Base-by-base conservation (phyloP, 2,113 vertebrate species). In the Sapayoa aenigma region DNA sequence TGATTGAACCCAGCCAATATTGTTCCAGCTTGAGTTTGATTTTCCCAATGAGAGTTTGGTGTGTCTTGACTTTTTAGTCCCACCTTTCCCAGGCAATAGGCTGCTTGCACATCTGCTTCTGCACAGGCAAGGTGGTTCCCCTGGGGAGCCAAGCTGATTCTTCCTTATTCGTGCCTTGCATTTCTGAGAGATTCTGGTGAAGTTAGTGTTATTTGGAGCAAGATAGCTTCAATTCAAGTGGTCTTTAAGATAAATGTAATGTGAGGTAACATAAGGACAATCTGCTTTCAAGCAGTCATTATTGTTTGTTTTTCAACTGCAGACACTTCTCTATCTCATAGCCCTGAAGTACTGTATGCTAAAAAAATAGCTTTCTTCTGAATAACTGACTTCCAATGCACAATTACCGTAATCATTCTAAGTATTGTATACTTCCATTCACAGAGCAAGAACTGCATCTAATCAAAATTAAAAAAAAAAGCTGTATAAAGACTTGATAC, bases 381-480 rank as follows among this genome's bases (percentile, higher is more conserved):
- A 82, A 60, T 33, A 91, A 37, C 33, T 31, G 59, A 28, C 15
- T 90, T 80, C 30, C 6, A n/a, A 24, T 41, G 50, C 9, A 50
- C 39, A 63, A 58, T 93, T 92, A 56, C 60, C 39, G 46, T 93
- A 33, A 67, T 84, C 66, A 44, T 35, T 71, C 10, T 37, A 71
- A 46, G 31, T 65, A 66, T 71, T 88, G 58, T 52, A 37, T 0
- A 0, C n/a, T 92, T 93, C 65, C 83, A 33, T 77, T 75, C 25
- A 44, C 65, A 84, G 39, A 84, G 31, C 73, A 62, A 79, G n/a
- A 59, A 30, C 79, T 83, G 60, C 24, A 81, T 89, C 83, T 90
- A 90, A 95, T 88, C 41, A 80, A 71, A 95, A 84, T 87, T 60
- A 84, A n/a, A n/a, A n/a, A n/a, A n/a, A n/a, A n/a, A n/a, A n/a